These are phyloP conservation scores for Pluvialis apricaria DNA, from an alignment of 2,113 vertebrate genomes.

Conservation along the genomic window DNA sequence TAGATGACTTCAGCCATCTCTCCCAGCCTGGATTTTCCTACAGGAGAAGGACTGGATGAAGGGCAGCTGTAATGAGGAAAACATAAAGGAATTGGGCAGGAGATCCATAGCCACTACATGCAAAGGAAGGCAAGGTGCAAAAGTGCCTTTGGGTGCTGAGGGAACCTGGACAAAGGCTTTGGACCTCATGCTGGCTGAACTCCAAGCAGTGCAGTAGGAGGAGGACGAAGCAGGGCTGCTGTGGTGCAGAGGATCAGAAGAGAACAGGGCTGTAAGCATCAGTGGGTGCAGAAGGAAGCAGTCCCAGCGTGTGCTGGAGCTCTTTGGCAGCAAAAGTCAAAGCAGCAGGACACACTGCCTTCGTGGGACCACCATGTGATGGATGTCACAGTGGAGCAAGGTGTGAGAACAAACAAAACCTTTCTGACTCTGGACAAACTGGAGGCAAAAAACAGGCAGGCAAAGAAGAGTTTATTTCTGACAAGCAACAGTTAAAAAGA, in stretches of 20 bases:
- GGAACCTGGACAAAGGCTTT: not conserved
- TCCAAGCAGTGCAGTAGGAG: not conserved
- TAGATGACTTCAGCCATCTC: not conserved
- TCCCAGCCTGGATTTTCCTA: not conserved
- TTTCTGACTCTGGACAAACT: not conserved
- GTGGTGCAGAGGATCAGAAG: not conserved
- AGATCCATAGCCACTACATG: not conserved
- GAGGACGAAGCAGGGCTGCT: not conserved
- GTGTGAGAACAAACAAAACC: not conserved
- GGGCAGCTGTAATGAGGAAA: not conserved
- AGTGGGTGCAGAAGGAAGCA: not conserved
- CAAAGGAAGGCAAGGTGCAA: not conserved
- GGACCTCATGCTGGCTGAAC: not conserved
- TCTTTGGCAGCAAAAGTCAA: not conserved
- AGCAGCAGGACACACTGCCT: not conserved
- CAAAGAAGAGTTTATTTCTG: not conserved
- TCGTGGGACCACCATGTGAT: not conserved
- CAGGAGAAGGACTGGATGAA: not conserved
- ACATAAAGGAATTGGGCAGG: not conserved
- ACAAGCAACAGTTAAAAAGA: not conserved
- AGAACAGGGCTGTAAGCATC: not conserved
- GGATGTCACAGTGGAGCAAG: not conserved
- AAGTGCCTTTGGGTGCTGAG: not conserved
- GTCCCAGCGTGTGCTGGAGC: not conserved
- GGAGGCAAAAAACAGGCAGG: not conserved